Percentiles rank a stretch among this genome's conserved stretches.
Conservation (phyloP, 2,888 invertebrate genomes). For the Drosophila helvetica region DNA sequence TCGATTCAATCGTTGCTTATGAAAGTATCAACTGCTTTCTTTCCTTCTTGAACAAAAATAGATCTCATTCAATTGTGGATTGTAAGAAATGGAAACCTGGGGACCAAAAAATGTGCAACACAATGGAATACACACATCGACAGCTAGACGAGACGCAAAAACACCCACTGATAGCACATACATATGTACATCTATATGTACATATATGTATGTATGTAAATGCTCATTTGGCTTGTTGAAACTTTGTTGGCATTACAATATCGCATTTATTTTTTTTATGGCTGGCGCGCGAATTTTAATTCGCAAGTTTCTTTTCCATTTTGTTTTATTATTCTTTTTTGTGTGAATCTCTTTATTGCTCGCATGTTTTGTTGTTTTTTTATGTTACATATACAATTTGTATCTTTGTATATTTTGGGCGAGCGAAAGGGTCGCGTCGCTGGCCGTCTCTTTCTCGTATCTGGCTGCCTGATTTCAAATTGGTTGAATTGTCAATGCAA, state of each 20-base stretch:
- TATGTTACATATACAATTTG: slow-evolving; percentile 29
- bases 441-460: slow-evolving; percentile 48
- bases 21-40: background rate
- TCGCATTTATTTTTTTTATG: slow-evolving; percentile 58
- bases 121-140: slow-evolving; percentile 18
- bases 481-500: slow-evolving; percentile 75
- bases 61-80: slow-evolving; percentile 10
- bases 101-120: slow-evolving; percentile 18
- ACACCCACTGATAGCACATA: slow-evolving; percentile 2
- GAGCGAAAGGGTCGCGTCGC: slow-evolving; percentile 51
- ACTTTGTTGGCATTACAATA: slow-evolving; percentile 68
- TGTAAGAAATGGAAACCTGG: slow-evolving; percentile 16
- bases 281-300: slow-evolving; percentile 67
- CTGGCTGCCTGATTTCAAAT: slow-evolving; percentile 72
- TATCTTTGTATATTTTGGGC: slow-evolving; percentile 44
- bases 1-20: background rate
- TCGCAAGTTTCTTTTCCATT: slow-evolving; percentile 52
- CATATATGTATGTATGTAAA: slow-evolving; percentile 25
- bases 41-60: background rate
- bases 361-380: background rate
- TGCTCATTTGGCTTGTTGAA: slow-evolving; percentile 20
- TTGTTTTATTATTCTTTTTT: slow-evolving; percentile 26
- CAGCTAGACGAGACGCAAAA: background rate
- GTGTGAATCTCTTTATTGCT: slow-evolving; percentile 43
- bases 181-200: slow-evolving; percentile 37